Percentiles rank a stretch among this genome's conserved stretches.
Conservation (phyloP, 2,888 invertebrate species). For the Phengaris arion region DNA sequence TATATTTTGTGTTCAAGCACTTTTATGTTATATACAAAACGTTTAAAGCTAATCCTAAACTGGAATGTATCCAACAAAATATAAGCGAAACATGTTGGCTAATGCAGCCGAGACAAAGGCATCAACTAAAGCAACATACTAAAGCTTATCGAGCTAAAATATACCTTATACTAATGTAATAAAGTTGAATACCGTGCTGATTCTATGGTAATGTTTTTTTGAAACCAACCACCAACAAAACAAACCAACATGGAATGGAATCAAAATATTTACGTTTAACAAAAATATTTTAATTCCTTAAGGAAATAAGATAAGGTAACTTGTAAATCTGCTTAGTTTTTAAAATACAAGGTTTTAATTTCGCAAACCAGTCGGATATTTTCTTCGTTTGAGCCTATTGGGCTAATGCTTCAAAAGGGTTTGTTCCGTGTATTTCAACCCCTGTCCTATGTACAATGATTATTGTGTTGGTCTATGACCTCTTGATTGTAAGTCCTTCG, state of each 20-base stretch:
- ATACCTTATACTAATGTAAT: background rate
- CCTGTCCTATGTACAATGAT: background rate
- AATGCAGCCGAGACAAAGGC: constrained; percentile 7
- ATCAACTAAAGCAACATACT: background rate
- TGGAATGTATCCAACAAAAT: constrained; percentile 15
- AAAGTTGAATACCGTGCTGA: background rate
- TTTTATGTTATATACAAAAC: background rate
- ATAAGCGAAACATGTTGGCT: background rate
- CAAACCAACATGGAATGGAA: too few species aligned
- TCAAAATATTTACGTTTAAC: background rate
- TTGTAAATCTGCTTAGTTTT: too few species aligned
- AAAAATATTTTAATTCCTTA: constrained; percentile 4
- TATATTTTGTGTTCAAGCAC: too few species aligned
- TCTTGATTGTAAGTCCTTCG: too few species aligned
- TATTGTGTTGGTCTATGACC: too few species aligned
- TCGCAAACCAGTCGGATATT: too few species aligned
- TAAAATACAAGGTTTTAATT: too few species aligned
- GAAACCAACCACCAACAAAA: background rate
- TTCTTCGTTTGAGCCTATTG: too few species aligned
- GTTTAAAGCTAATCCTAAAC: background rate
- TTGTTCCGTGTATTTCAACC: too few species aligned
- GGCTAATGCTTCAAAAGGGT: too few species aligned
- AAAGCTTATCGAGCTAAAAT: background rate
- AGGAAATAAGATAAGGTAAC: background rate
- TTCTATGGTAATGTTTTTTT: background rate